Evolutionary conservation across 2,113 vertebrate genomes (phyloP), one percentile per base, ranked within the genome.

Genomic region (Diadophis punctatus): DNA sequence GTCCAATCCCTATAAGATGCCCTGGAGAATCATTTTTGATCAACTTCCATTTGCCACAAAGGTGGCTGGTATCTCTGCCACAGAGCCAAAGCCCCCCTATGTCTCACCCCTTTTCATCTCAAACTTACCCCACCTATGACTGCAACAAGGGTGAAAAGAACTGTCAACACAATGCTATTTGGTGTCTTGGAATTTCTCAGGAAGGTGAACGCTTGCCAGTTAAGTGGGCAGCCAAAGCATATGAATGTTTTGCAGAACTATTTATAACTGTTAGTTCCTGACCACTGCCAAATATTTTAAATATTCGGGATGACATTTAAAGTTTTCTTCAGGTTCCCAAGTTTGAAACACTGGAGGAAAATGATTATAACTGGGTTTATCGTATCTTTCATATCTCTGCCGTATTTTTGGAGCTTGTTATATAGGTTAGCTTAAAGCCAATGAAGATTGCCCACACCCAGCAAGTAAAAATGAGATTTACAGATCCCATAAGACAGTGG

Each of bases 241-340:
- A 89, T 89, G 7, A 60, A 74, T 95, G 18, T 7, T 92, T 80
- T 95, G 94, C 23, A 92, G 52, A 14, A 87, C 2, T 18, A 88
- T 93, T 92, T 92, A 95, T 92, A 95, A 94, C 18, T 30, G 25
- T n/a, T 90, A 93, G 93, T 96, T 95, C 90, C 90, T 95, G 92
- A 88, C 88, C 39, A 0, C 39, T 95, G 90, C 43, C 86, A 93
- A 84, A 80, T n/a, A 90, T 89, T 88, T 52, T 87, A 92, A 91
- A 68, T 93, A 95, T 95, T 93, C 87, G 88, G 39, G 88, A 18
- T 84, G 90, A 92, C 91, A 11, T 91, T 92, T 88, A 89, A 84
- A 8, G 2, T 39, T 92, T 23, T 80, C 52, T 93, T 52, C 11
- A 34, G 63, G 63, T 18, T 90, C 48, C 63, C 46, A 90, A 52